These are phyloP conservation scores for Drosophila meridionalis DNA, from an alignment of 2,888 invertebrate species.

Conservation along the genomic window DNA sequence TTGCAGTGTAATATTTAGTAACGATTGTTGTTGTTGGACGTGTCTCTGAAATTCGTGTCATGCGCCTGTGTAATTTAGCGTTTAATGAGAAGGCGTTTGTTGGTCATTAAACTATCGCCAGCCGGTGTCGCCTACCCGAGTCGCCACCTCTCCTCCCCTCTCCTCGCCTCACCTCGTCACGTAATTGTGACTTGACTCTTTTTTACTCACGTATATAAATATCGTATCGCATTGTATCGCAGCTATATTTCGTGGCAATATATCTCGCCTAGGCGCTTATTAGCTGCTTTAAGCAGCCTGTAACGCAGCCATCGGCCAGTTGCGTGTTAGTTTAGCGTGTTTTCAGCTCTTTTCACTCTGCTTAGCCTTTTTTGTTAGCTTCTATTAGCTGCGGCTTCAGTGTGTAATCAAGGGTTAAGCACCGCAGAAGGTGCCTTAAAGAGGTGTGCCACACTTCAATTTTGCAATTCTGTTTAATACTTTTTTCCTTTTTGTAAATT, in stretches of 20 bases:
- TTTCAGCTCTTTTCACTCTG: slow-evolving; percentile 16
- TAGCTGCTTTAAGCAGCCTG: slow-evolving; percentile 69
- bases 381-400: slow-evolving; percentile 40
- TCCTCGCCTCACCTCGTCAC: slow-evolving; percentile 4
- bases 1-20: slow-evolving; percentile 57
- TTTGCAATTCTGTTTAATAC: neutral
- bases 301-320: slow-evolving; percentile 47
- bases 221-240: slow-evolving; percentile 2
- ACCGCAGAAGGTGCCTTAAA: slow-evolving; percentile 31
- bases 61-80: slow-evolving; percentile 76
- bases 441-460: slow-evolving; percentile 30
- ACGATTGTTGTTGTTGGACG: slow-evolving; percentile 24
- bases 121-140: slow-evolving; percentile 6
- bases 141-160: neutral
- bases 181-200: slow-evolving; percentile 70
- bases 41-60: slow-evolving; percentile 68
- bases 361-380: slow-evolving; percentile 9
- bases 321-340: slow-evolving; percentile 70
- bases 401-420: slow-evolving; percentile 59
- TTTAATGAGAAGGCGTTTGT: slow-evolving; percentile 80
- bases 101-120: slow-evolving; percentile 71
- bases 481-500: slow-evolving; percentile 10
- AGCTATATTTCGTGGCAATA: slow-evolving; percentile 35
- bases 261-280: slow-evolving; percentile 59
- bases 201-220: slow-evolving; percentile 4